phyloP scores from a whole-genome alignment of 2,888 invertebrate genomes.

The Drosophila melanosoma region DNA sequence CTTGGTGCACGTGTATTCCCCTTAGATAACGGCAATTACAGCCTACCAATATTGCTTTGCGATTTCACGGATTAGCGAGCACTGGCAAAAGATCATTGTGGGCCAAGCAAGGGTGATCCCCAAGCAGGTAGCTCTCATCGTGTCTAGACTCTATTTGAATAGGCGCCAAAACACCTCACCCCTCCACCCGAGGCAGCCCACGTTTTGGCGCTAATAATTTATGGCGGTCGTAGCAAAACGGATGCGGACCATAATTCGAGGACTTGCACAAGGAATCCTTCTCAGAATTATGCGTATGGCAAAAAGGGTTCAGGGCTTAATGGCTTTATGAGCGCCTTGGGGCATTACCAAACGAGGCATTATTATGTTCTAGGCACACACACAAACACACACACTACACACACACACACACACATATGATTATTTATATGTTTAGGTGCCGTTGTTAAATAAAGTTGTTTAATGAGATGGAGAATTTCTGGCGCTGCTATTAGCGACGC shows the following conservation, averaged over 20 bases:
- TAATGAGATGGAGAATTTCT: conserved; percentile 45
- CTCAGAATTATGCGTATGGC: conserved; percentile 56
- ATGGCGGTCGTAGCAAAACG: conserved; percentile 61
- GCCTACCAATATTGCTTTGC: conserved; percentile 28
- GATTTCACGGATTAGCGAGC: conserved; percentile 41
- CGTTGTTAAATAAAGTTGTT: conserved; percentile 49
- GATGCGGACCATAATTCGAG: conserved; percentile 48
- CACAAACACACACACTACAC: not conserved
- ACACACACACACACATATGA: conserved; percentile 30
- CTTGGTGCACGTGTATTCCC: not conserved
- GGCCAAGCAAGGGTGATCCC: conserved; percentile 22
- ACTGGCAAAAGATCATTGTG: conserved; percentile 17
- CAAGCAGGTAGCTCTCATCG: conserved; percentile 15
- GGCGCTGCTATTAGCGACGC: conserved; percentile 47
- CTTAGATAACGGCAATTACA: conserved; percentile 36
- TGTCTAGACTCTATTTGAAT: conserved; percentile 47
- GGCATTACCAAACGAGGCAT: conserved; percentile 64
- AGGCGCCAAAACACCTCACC: not conserved
- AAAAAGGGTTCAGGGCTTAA: conserved; percentile 73
- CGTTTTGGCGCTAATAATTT: conserved; percentile 60
- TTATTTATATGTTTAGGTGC: conserved; percentile 29
- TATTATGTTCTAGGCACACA: conserved; percentile 59
- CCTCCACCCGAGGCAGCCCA: not conserved
- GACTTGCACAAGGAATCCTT: conserved; percentile 51
- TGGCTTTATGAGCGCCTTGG: conserved; percentile 76